These are phyloP conservation scores for Platanista minor DNA, from an alignment of 2,113 vertebrate genomes.

Conservation along the genomic window DNA sequence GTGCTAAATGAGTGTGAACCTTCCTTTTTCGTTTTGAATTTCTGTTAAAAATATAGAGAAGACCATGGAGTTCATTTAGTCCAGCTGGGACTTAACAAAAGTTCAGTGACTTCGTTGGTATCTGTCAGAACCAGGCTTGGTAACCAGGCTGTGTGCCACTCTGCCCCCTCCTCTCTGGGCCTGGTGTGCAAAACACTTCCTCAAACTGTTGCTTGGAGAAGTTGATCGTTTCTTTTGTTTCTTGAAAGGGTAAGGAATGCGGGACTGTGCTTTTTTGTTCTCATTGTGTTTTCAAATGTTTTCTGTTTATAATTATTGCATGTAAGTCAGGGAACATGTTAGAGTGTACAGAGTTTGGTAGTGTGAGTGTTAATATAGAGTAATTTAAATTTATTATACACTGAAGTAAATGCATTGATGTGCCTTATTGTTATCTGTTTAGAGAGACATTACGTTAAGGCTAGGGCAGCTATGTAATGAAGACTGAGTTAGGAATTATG, in stretches of 20 bases:
- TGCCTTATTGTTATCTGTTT: neutral
- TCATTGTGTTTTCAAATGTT: neutral
- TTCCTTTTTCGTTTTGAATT: neutral
- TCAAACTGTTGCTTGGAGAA: neutral
- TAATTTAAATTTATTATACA: slow-evolving; percentile 22
- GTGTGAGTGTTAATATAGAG: neutral
- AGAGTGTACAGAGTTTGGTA: neutral
- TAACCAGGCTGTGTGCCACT: neutral
- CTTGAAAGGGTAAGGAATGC: neutral
- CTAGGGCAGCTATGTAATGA: neutral
- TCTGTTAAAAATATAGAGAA: neutral
- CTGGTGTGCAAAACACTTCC: neutral
- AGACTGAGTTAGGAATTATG: slow-evolving; percentile 36
- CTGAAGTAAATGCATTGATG: neutral
- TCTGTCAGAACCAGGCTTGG: neutral
- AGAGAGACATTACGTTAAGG: neutral
- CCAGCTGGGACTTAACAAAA: neutral
- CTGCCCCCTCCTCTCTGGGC: neutral
- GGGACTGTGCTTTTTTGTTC: neutral
- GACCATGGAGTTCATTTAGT: neutral
- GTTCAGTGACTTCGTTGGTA: neutral
- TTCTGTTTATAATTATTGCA: neutral
- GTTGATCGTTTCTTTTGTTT: neutral
- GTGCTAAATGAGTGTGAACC: neutral
- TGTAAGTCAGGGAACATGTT: neutral